Base-by-base conservation (phyloP, 2,113 vertebrate genomes). In the Channa maculata region DNA sequence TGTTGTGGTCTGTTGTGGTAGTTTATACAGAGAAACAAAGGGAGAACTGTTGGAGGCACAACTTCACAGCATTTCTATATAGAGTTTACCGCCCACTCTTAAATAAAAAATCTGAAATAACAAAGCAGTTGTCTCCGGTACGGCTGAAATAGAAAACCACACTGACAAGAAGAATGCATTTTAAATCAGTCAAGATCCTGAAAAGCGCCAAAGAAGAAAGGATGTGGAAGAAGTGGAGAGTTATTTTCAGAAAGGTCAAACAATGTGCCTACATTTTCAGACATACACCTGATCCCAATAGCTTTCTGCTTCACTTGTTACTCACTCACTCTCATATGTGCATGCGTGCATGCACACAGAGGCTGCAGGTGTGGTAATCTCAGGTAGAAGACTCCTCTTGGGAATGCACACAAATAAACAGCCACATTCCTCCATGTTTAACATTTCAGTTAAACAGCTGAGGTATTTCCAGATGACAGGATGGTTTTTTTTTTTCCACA, bases 211-310 rank as follows among this genome's bases (percentile, higher is more conserved):
- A 11, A 9, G 53, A 33, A 50, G 63, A 37, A 43, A 45, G 6
- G 7, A 66, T 41, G 15, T 36, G 8, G 49, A 9, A 66, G 34
- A 46, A 50, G 57, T 0, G 53, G 43, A 34, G 38, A 8, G 64
- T 36, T 62, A 37, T 75, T 79, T 84, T 61, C 65, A 65, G 59
- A 79, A 49, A 83, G 77, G 71, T 79, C 79, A 58, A 38, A 68
- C 9, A 9, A 57, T 34, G 65, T 60, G 38, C 3, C 14, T 44
- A 33, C 41, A 73, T 43, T 45, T 9, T 65, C 70, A 74, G 50
- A 55, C 46, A 45, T 11, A 45, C 61, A 57, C 64, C 58, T 58
- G 71, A 61, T 12, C 51, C 8, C 36, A 12, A 46, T 10, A 5
- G 12, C 49, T 61, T 81, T 73, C 55, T 63, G 79, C 68, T 49